Conservation (phyloP, 2,797 vertebrate genomes). For the Pelobates cultripes region DNA sequence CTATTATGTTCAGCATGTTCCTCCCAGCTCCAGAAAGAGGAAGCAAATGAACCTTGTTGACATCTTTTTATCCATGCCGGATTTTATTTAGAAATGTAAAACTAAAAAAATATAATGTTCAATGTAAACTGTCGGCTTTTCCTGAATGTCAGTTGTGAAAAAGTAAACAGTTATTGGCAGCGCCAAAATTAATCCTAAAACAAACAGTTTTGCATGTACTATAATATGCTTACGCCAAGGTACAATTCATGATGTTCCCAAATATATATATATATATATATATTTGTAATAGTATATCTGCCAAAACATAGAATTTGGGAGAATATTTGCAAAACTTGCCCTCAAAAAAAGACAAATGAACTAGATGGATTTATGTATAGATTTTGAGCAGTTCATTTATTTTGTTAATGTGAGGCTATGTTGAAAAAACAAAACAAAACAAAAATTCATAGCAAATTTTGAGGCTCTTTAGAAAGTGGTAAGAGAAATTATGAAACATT, state of each 20-base stretch:
- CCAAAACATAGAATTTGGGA: too few relatives aligned
- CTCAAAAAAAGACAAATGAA: too few relatives aligned
- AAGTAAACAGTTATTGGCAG: neutral
- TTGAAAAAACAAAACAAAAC: too few relatives aligned
- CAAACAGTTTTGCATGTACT: neutral
- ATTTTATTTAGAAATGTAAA: neutral
- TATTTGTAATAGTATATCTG: too few relatives aligned
- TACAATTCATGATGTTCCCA: neutral
- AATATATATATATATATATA: too few relatives aligned
- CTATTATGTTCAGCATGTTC: conserved; percentile 13
- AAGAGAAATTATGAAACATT: too few relatives aligned
- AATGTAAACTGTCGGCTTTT: neutral
- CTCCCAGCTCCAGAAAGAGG: neutral
- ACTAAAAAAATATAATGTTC: neutral
- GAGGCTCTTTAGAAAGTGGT: too few relatives aligned
- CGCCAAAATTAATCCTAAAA: neutral
- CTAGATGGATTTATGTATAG: too few relatives aligned
- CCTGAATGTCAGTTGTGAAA: neutral
- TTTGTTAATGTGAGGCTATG: too few relatives aligned
- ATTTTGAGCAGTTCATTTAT: too few relatives aligned
- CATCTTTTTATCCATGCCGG: neutral
- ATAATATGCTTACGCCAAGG: neutral
- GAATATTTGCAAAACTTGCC: too few relatives aligned
- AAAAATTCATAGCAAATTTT: too few relatives aligned
- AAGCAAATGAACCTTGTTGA: conserved; percentile 17